Percentiles rank a stretch among this genome's conserved stretches.
Evolutionary conservation across 1,140 invertebrate genomes (phyloP).

Genomic region (Megathymus violae): DNA sequence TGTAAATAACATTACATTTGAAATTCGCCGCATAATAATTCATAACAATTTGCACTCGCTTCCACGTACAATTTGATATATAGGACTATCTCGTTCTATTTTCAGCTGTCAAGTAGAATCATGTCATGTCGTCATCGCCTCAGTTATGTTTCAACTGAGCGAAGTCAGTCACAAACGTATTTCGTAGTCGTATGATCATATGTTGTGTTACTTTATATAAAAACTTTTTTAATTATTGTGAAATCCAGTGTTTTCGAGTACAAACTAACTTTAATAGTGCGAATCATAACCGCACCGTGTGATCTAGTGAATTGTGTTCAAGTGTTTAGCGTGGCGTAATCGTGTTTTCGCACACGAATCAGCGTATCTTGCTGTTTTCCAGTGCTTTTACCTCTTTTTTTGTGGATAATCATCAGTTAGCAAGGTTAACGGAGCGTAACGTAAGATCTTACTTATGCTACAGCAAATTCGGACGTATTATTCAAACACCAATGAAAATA

Average conservation of each 20-base stretch:
- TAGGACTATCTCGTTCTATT: constrained; percentile 51
- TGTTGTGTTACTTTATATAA: constrained; percentile 42
- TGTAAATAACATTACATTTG: not conserved
- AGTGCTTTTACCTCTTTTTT: constrained; percentile 62
- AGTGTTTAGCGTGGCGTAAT: constrained; percentile 34
- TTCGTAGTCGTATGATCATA: constrained; percentile 52
- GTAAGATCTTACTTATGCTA: constrained; percentile 37
- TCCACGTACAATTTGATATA: constrained; percentile 2
- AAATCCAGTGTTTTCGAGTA: constrained; percentile 42
- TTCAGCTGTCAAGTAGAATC: constrained; percentile 49
- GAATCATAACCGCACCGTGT: constrained; percentile 34
- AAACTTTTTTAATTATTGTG: constrained; percentile 51
- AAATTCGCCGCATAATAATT: not conserved
- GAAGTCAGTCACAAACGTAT: constrained; percentile 76
- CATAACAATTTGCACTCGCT: not conserved
- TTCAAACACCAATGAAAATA: constrained; percentile 10
- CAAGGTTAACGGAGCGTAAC: constrained; percentile 63
- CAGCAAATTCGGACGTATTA: constrained; percentile 48
- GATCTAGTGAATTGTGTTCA: constrained; percentile 13
- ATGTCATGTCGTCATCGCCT: constrained; percentile 49
- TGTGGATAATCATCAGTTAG: constrained; percentile 56
- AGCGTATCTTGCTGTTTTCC: constrained; percentile 47
- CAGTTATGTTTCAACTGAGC: constrained; percentile 46
- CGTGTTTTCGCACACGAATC: constrained; percentile 39
- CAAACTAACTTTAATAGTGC: constrained; percentile 29